phyloP scores from a whole-genome alignment of 2,888 invertebrate genomes.

The Callinectes sapidus region DNA sequence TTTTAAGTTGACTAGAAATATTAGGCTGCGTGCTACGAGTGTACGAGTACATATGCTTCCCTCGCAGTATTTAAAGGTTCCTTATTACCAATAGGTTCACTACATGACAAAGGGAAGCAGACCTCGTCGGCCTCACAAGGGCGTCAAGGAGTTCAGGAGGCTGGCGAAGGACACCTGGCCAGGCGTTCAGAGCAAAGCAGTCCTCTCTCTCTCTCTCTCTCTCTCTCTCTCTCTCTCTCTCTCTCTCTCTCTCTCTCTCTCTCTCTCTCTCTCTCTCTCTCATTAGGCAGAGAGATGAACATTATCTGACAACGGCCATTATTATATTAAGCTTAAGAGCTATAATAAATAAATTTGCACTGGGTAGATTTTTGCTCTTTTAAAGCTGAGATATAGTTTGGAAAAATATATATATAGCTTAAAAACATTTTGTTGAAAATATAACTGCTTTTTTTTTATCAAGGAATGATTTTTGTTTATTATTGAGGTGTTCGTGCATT shows the following conservation, averaged over 20 bases:
- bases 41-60: too few relatives aligned
- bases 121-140: neutral
- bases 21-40: too few relatives aligned
- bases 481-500: too few relatives aligned
- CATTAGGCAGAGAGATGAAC: too few relatives aligned
- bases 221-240: too few relatives aligned
- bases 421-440: neutral
- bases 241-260: neutral
- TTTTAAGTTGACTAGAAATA: too few relatives aligned
- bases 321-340: neutral
- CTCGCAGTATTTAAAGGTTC: too few relatives aligned
- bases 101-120: neutral
- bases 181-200: neutral
- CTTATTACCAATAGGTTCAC: neutral
- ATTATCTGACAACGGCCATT: neutral
- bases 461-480: too few relatives aligned
- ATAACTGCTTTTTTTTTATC: too few relatives aligned
- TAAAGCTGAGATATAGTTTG: neutral
- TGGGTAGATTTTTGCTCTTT: neutral
- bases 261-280: too few relatives aligned
- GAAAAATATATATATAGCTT: neutral
- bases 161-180: neutral
- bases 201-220: neutral
- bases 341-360: too few relatives aligned
- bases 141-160: neutral